A percentile compares a stretch with the other conserved stretches of the same genome.
These are phyloP conservation scores for Trichogramma pretiosum DNA, from an alignment of 1,140 invertebrate genomes.

Conservation along the genomic window DNA sequence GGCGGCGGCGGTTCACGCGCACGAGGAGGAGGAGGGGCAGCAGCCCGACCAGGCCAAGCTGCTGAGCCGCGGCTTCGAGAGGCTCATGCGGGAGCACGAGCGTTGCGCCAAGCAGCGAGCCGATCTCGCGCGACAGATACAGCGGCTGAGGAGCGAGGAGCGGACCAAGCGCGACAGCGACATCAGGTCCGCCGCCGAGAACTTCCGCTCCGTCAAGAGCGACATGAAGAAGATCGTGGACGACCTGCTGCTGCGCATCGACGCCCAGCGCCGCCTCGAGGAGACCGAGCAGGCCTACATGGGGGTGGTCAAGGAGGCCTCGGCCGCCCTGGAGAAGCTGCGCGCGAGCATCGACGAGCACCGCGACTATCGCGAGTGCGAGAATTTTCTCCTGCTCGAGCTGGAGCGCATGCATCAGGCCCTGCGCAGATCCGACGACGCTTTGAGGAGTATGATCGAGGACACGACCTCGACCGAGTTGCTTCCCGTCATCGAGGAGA, in stretches of 20 bases:
- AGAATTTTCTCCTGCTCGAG: conserved; percentile 1
- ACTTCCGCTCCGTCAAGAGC: no score
- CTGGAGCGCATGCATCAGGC: conserved; percentile 1
- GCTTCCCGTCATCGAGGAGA: no score
- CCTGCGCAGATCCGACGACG: background rate
- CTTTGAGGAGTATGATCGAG: background rate
- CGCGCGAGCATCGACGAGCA: background rate
- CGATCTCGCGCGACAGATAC: background rate
- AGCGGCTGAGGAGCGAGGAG: background rate
- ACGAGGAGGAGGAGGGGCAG: background rate
- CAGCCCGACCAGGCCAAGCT: background rate
- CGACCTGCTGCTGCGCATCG: background rate
- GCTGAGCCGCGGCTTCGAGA: background rate
- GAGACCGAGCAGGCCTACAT: background rate
- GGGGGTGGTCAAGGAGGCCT: conserved; percentile 1
- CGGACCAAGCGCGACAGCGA: background rate
- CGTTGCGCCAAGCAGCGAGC: background rate
- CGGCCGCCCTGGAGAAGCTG: background rate
- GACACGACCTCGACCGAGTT: no score
- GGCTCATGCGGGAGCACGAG: conserved; percentile 7
- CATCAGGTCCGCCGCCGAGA: background rate
- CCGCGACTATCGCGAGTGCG: conserved; percentile 1
- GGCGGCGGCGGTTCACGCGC: no score
- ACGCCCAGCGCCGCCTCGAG: background rate
- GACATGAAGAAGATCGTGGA: background rate